Conservation (phyloP, 2,797 vertebrate genomes). For the Phoebastria nigripes region DNA sequence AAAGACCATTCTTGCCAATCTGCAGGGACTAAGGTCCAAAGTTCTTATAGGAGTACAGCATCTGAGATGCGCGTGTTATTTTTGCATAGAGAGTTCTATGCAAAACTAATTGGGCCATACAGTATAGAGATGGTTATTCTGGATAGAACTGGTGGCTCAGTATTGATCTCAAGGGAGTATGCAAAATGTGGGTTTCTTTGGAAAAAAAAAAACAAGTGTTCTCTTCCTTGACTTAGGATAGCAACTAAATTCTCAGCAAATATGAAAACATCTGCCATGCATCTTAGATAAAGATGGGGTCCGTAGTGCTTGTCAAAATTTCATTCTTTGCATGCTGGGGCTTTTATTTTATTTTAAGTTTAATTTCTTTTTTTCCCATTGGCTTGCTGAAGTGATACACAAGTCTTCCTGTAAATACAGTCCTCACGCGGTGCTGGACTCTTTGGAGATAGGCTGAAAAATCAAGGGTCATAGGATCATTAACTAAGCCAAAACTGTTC, state of each 20-base stretch:
- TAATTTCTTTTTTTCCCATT: background rate
- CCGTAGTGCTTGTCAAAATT: background rate
- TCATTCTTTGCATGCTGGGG: background rate
- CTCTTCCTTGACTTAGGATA: background rate
- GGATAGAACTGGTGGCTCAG: background rate
- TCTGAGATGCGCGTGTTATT: background rate
- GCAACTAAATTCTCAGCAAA: background rate
- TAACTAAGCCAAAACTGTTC: background rate
- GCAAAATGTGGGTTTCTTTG: background rate
- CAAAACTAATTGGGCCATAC: background rate
- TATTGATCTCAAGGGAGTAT: background rate
- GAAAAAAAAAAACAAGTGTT: rapidly evolving
- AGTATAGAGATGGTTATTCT: background rate
- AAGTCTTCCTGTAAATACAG: background rate
- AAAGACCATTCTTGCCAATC: background rate
- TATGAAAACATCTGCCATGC: background rate
- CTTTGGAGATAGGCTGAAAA: background rate
- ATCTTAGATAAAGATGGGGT: background rate
- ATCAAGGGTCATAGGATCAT: background rate
- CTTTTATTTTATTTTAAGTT: background rate
- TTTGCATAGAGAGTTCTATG: background rate
- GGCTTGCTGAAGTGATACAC: background rate
- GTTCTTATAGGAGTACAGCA: background rate
- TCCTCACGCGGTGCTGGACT: background rate
- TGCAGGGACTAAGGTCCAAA: background rate